Conservation (phyloP, 2,888 invertebrate species). For the Micropterix aruncella region DNA sequence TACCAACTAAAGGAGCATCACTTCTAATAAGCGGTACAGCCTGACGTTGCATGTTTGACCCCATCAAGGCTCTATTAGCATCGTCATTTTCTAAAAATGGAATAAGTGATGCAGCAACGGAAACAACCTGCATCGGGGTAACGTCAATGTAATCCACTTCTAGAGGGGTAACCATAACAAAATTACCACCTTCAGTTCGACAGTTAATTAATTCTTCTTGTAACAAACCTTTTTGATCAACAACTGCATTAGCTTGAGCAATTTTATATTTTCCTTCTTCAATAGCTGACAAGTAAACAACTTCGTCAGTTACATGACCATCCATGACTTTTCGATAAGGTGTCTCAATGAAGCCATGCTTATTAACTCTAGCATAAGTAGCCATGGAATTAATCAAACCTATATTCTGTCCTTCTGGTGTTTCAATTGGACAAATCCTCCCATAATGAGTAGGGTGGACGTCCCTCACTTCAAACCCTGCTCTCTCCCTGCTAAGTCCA, state of each 20-base stretch:
- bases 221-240: too few species aligned
- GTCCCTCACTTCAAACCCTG: conserved; percentile 4
- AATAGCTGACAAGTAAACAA: too few species aligned
- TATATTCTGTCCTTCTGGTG: conserved; percentile 3
- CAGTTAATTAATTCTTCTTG: too few species aligned
- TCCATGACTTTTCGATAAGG: conserved; percentile 4
- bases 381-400: conserved; percentile 2
- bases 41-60: conserved; percentile 5
- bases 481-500: conserved; percentile 3
- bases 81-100: conserved; percentile 5
- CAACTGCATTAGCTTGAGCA: too few species aligned
- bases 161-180: too few species aligned
- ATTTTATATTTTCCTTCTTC: too few species aligned
- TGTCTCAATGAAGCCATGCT: conserved; percentile 3
- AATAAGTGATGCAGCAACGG: conserved; percentile 3
- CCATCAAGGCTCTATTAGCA: conserved; percentile 4
- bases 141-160: too few species aligned
- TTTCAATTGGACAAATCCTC: conserved; percentile 4
- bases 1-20: too few species aligned
- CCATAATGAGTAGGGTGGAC: conserved; percentile 4
- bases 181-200: too few species aligned
- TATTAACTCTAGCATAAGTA: conserved; percentile 1
- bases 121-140: conserved; percentile 2
- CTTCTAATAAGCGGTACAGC: too few species aligned
- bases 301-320: too few species aligned